Conservation (phyloP, 2,797 vertebrate species). For the Cuculus canorus region DNA sequence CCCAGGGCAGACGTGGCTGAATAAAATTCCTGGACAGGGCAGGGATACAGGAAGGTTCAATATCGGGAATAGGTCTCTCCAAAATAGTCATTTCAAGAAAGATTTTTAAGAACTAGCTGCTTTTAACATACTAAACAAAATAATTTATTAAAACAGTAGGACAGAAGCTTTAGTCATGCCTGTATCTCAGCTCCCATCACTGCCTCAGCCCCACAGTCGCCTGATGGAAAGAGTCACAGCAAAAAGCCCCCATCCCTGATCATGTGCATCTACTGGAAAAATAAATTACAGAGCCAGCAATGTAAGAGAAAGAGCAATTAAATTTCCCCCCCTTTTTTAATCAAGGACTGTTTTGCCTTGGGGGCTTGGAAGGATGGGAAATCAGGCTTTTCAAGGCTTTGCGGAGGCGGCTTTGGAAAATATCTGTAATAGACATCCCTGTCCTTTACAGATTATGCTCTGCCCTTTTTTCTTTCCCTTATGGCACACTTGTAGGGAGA, state of each 20-base stretch:
- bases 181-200: not conserved
- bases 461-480: conserved; percentile 27
- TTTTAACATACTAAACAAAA: conserved; percentile 8
- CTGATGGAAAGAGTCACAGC: not conserved
- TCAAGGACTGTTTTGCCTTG: conserved; percentile 43
- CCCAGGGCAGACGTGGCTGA: not conserved
- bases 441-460: conserved; percentile 8
- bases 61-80: not conserved
- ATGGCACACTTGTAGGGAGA: not conserved
- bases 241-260: conserved; percentile 16
- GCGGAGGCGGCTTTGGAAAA: conserved; percentile 12
- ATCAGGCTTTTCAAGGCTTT: conserved; percentile 33
- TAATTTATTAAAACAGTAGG: not conserved
- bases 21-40: not conserved
- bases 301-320: conserved; percentile 67
- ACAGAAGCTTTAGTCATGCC: conserved; percentile 11
- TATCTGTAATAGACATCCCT: not conserved
- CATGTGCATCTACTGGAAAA: conserved; percentile 56
- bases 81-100: not conserved
- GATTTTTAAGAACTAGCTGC: not conserved
- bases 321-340: conserved; percentile 22
- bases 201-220: not conserved
- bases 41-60: not conserved
- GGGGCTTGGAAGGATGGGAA: conserved; percentile 37
- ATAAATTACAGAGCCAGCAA: conserved; percentile 44